Evolutionary conservation across 2,113 vertebrate genomes (phyloP), one percentile per base, ranked within the genome.

Genomic region (Labeo catla): DNA sequence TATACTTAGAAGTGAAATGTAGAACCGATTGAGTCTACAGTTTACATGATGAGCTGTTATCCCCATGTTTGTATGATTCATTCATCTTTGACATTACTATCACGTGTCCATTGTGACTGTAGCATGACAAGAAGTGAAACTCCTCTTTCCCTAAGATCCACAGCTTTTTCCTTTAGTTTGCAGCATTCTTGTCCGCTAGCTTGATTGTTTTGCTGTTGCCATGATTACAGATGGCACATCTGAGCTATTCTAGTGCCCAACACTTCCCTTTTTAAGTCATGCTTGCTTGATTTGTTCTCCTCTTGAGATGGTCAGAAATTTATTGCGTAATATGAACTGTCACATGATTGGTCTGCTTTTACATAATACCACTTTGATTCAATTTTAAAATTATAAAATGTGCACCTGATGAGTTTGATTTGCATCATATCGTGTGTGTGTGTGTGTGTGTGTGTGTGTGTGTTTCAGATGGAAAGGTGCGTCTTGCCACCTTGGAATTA

Each of bases 401-500:
- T 23, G 21, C 72, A 13, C 4, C 39, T 73, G 2, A 47, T 47
- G 10, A 5, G 5, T 49, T 23, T 50, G n/a, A 49, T 76, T 3
- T 76, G 4, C 39, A 11, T 72, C 36, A 72, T 72, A 28, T 28
- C 28, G n/a, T 63, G 8, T 63, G 9, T n/a, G 57, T n/a, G 8
- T 61, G 61, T 84, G 65, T 80, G 74, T 28, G n/a, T 84, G 8
- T 84, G 70, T 88, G 9, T 86, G 10, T 81, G 45, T 83, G 86
- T 81, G 50, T 89, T 63, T 86, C 88, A 99, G 98, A 99, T 88
- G 97, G 97, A n/a, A 97, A 94, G 93, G 96, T 99, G 59, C 97
- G 98, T 13, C 90, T 99, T 65, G 97, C 98, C 0, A 99, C 98
- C 0, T 90, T 99, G 91, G 98, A 99, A 91, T 96, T 99, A 28